Conservation (phyloP, 92 coral and sea anemone genomes). For the Epizoanthus rinbou region DNA sequence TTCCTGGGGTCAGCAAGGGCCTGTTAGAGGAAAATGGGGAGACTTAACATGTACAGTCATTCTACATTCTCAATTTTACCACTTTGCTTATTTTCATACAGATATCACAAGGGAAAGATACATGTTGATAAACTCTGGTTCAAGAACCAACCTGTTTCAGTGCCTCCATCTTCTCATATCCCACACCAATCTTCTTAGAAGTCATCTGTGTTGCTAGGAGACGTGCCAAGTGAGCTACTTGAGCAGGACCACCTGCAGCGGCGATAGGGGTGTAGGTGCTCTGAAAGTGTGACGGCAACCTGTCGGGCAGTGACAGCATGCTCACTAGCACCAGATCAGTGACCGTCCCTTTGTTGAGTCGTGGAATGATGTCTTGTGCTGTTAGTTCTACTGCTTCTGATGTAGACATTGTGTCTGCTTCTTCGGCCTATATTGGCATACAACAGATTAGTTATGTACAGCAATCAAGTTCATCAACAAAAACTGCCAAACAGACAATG, state of each 20-base stretch:
- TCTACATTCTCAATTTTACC: not conserved
- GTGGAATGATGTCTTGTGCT: slow-evolving; percentile 88
- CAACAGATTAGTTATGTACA: not conserved
- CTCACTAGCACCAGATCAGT: slow-evolving; percentile 93
- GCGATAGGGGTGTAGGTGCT: slow-evolving; percentile 99
- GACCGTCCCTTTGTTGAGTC: slow-evolving; percentile 86
- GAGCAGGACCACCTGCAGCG: slow-evolving; percentile 98
- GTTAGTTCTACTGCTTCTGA: slow-evolving; percentile 97
- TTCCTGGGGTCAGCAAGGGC: slow-evolving; percentile 80
- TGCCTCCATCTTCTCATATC: slow-evolving; percentile 92
- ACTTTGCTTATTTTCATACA: not conserved
- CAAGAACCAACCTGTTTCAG: slow-evolving; percentile 71
- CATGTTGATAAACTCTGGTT: too few species aligned
- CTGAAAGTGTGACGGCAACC: slow-evolving; percentile 89
- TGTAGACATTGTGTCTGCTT: slow-evolving; percentile 89
- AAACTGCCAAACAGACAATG: not conserved
- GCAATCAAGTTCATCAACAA: not conserved
- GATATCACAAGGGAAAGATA: not conserved
- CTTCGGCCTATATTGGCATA: slow-evolving; percentile 65
- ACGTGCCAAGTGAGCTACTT: slow-evolving; percentile 97
- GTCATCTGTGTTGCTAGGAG: slow-evolving; percentile 98
- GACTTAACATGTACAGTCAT: not conserved
- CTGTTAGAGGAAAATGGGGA: slow-evolving; percentile 37
- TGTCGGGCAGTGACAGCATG: slow-evolving; percentile 94
- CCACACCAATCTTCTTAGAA: slow-evolving; percentile 84